Base-by-base conservation (phyloP, 2,888 invertebrate genomes). In the Orchesella flavescens region DNA sequence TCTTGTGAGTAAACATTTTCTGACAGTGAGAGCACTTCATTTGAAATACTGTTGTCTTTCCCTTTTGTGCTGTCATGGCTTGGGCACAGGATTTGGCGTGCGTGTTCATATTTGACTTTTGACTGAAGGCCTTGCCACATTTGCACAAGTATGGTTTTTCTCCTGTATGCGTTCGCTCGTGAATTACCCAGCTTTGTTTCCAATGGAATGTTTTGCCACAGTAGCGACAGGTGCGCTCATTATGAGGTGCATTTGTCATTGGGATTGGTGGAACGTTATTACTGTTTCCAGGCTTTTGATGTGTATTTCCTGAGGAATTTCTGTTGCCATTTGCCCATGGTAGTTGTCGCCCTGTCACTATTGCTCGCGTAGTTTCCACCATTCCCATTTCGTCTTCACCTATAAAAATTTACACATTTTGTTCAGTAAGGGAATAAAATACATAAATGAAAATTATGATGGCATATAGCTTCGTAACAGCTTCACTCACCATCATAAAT, bases 1-100 rank as follows among this genome's bases (percentile, higher is more conserved):
- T 85, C 80, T 85, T 85, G 44, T 83, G 83, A 43, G 85, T 85
- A 49, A 85, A 85, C 85, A 85, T 85, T 80, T 83, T 85, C 46
- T 79, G 80, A 57, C 85, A 85, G 53, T 80, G 83, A 24, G 83
- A 83, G 68, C 85, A 85, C 46, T 85, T 85, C 85, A 85, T 85
- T 63, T 85, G 83, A 71, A 85, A 85, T 61, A 85, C 83, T 66
- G 83, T 83, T 2, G 85, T 85, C 55, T 83, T 85, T 19, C 85
- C 85, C 19, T 83, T 83, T 69, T 85, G 80, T 7, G 83, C 76
- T 0, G 85, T 82, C 74, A 80, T 85, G 10, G 85, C 85, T 72
- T 85, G 83, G 3, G 57, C 59, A 55, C 85, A 85, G 13, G 80
- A 80, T 43, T 85, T 85, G 13, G 85, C 83, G 49, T 85, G 83